Evolutionary conservation across 37 sponge, comb jelly and placozoan species (phyloP), one percentile per base, ranked within the genome.

Genomic region (Hexactinellida sp.): DNA sequence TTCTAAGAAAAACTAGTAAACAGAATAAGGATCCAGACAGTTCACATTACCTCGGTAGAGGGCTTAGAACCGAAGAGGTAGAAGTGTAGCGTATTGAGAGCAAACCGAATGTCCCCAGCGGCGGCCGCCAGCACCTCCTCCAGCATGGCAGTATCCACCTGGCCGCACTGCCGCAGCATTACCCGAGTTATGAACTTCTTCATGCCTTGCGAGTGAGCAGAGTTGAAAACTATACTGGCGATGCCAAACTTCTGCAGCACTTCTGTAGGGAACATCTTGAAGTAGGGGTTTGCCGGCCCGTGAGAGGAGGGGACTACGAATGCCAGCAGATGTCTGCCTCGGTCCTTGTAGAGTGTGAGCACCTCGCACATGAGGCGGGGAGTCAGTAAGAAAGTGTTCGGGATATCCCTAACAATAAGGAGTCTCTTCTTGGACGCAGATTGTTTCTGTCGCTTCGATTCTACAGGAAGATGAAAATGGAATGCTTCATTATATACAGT

Each of bases 251-350:
- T 1, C 13, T 23, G 1, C 25, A 63, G 76, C 34, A 63, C 3
- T 25, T 63, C 76, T 63, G 1, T 10, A 63, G 76, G 34, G 34
- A 63, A 63, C 34, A 63, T 7, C 30, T n/a, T 63, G 32, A 23
- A 63, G 34, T 25, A 63, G 34, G 76, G 76, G 34, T 63, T 23
- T 32, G 76, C 3, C 3, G 76, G 13, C 3, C 13, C 76, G 28
- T 63, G 76, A n/a, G 76, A 63, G 5, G 76, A 63, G 13, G 76
- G 30, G 25, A n/a, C 30, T 63, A 63, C 76, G 34, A 63, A 63
- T 28, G 76, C 76, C 34, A 63, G 76, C 76, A 63, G 19, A 10
- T 63, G 76, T 63, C 76, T 63, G 19, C 76, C 76, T 63, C 76
- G 21, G 25, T 3, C 13, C 25, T 25, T 23, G 76, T 63, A 63